These are phyloP conservation scores for Gryllus longicercus DNA, from an alignment of 2,888 invertebrate species.

Conservation along the genomic window DNA sequence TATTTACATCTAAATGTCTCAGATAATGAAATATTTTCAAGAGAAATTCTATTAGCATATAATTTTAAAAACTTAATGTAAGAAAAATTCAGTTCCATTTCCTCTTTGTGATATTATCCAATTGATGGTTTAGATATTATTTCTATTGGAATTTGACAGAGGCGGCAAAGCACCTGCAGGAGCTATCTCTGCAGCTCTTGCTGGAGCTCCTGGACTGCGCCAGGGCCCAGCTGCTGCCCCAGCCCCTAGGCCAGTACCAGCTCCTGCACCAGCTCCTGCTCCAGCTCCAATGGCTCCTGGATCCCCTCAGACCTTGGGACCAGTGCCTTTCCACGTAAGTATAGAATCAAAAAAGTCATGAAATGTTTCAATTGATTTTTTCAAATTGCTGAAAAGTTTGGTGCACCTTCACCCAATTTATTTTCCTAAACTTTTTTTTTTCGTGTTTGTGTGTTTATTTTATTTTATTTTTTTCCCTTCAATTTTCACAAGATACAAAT, in stretches of 20 bases:
- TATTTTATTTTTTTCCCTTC: too few species aligned
- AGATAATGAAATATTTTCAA: too few species aligned
- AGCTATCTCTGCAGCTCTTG: conserved; percentile 70
- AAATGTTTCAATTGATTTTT: conserved; percentile 2
- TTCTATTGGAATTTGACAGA: conserved; percentile 46
- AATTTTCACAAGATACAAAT: too few species aligned
- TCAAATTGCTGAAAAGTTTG: background rate
- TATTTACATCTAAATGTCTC: too few species aligned
- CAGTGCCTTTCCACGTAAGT: conserved; percentile 66
- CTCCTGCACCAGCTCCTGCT: conserved; percentile 26
- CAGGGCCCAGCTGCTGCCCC: conserved; percentile 25
- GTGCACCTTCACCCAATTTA: conserved; percentile 1
- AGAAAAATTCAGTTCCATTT: too few species aligned
- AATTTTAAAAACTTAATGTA: too few species aligned
- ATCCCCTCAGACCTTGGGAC: conserved; percentile 51
- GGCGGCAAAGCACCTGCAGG: conserved; percentile 68
- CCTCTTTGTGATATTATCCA: too few species aligned
- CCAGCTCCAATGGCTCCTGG: conserved; percentile 28
- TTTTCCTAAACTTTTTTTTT: background rate
- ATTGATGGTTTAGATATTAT: too few species aligned
- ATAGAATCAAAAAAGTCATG: background rate
- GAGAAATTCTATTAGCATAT: too few species aligned
- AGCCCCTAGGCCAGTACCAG: conserved; percentile 29
- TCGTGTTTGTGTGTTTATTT: too few species aligned
- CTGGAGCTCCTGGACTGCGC: conserved; percentile 40